Evolutionary conservation across 2,797 vertebrate genomes (phyloP).

Genomic region (Sitta carolinensis): DNA sequence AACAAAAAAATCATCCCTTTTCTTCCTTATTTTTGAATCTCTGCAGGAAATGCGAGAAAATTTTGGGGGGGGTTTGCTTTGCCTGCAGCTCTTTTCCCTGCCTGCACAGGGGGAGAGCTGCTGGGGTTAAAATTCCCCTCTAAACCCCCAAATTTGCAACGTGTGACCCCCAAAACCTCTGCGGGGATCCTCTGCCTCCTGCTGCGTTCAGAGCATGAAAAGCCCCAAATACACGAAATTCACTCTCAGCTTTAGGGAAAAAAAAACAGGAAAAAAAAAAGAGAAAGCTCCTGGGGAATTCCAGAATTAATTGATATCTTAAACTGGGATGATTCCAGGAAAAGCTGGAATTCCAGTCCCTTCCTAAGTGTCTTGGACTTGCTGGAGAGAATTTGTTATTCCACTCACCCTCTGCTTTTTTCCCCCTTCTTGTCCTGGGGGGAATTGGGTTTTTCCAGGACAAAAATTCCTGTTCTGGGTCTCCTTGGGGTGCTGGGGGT

Average conservation of each 20-base stretch:
- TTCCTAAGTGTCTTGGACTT: slow-evolving; percentile 17
- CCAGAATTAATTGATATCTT: no score
- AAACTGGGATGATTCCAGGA: no score
- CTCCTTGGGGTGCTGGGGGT: not conserved
- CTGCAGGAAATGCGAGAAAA: not conserved
- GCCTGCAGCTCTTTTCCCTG: not conserved
- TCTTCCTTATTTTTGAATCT: not conserved
- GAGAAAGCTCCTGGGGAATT: not conserved
- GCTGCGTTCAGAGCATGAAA: not conserved
- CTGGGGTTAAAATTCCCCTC: not conserved
- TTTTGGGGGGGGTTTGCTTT: not conserved
- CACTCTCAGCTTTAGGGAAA: not conserved
- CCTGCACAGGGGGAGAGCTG: not conserved
- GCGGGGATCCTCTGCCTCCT: rapidly evolving
- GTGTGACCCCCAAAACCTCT: not conserved
- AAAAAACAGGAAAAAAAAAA: not conserved
- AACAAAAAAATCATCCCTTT: not conserved
- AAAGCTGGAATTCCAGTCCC: not conserved
- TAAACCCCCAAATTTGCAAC: no score
- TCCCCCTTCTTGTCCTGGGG: not conserved
- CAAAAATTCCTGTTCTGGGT: not conserved
- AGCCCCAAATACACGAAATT: not conserved
- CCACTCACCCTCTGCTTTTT: not conserved
- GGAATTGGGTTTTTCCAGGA: not conserved
- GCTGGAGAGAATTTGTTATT: not conserved